Evolutionary conservation across 2,797 vertebrate species (phyloP), one percentile per base, ranked within the genome.

Genomic region (Coccyzus lansbergi): DNA sequence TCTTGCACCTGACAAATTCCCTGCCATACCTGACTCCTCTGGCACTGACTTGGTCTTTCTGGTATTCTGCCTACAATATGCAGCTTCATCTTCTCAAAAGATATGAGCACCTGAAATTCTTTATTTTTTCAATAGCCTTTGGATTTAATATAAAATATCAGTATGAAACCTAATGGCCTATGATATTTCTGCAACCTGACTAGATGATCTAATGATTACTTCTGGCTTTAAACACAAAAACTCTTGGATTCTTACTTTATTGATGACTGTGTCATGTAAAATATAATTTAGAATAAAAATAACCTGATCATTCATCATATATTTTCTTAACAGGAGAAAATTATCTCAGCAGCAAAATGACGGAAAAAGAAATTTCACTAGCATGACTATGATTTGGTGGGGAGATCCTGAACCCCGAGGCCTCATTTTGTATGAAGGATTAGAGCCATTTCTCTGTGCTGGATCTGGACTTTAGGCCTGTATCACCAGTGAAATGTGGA

Each of bases 101-200:
- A 76, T 81, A 38, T 0, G 2, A 94, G 63, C 0, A 0, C 20
- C 74, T 74, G 62, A 90, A 93, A 86, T 88, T 68, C 85, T 69
- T 81, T 18, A 34, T 15, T 44, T 79, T 92, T 92, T 63, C 80
- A 90, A 72, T 83, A 90, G 69, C 55, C 65, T 92, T 81, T 93
- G 80, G 55, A 76, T 93, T 84, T 81, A 88, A 59, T 88, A 20
- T 69, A 86, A 92, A 85, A 90, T 48, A 91, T 46, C 6, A 10
- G 65, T 72, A 86, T 68, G 82, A 93, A 96, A 86, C 65, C 81
- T 91, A 88, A 94, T 86, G 58, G 69, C 22, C 69, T 88, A 13
- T 81, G 79, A 70, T 89, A 59, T 86, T 86, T 94, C 60, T 76
- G 86, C 85, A 92, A 58, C 49, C 79, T 72, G 87, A 69, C 46